phyloP scores from a whole-genome alignment of 2,113 vertebrate species.

The Campylomormyrus numenius region DNA sequence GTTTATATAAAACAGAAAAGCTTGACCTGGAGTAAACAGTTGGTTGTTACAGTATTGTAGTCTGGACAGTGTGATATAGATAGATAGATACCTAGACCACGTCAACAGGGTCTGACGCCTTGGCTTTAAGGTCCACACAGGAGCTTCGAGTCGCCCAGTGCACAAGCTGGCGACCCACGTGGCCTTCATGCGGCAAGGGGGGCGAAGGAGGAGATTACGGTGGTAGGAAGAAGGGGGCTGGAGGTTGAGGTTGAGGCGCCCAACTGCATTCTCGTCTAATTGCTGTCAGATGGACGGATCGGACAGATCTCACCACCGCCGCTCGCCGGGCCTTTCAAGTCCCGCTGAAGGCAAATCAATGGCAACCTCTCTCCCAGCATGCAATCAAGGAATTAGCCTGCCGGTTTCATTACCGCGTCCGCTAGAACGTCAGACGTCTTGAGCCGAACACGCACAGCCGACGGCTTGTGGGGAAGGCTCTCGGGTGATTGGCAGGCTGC shows the following conservation, averaged over 20 bases:
- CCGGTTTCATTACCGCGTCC: neutral
- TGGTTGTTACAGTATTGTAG: neutral
- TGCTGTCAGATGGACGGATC: neutral
- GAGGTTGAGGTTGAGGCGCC: neutral
- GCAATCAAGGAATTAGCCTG: neutral
- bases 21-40: neutral
- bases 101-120: neutral
- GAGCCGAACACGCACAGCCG: neutral
- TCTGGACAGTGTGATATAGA: neutral
- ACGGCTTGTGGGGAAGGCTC: neutral
- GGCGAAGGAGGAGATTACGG: neutral
- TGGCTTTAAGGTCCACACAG: neutral
- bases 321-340: neutral
- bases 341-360: neutral
- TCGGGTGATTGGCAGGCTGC: neutral
- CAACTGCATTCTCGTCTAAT: neutral
- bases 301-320: neutral
- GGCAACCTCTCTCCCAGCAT: neutral
- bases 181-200: neutral
- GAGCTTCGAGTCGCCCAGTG: neutral
- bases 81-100: neutral
- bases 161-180: neutral
- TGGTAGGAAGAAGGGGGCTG: neutral
- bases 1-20: neutral
- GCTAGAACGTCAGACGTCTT: neutral